Evolutionary conservation across 2,797 vertebrate species (phyloP), one percentile per base, ranked within the genome.

Genomic region (Agapornis canus): DNA sequence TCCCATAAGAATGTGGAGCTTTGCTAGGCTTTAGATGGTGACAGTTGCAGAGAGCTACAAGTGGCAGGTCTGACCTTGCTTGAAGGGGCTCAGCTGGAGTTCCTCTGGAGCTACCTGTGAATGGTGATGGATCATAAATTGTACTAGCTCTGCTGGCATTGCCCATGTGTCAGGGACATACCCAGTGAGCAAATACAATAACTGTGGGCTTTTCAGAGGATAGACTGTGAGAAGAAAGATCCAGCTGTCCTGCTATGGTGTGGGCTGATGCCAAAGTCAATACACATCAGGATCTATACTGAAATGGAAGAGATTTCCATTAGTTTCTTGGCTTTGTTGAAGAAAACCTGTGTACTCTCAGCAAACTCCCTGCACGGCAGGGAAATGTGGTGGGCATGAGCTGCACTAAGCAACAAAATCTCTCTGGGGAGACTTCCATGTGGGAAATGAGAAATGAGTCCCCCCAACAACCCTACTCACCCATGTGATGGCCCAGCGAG

Each of bases 241-340:
- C 32, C 63, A 72, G 11, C 52, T 68, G n/a, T 13, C 39, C 22
- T 1, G 4, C 43, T 29, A 9, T 31, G 40, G 31, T 17, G 6
- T 48, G 66, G 29, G 9, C n/a, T 66, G 59, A 25, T 72, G 69
- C 61, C 3, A 12, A 32, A 65, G 54, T 29, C 1, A 5, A 76
- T 57, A 52, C 45, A 57, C 27, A 37, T 56, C 56, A 72, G 63
- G 40, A 71, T 52, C 59, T 73, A 13, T 76, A 31, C 19, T 72
- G 90, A 71, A 79, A 72, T 39, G 35, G 81, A 78, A 80, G 57
- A 64, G 60, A 60, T 31, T 94, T 93, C 76, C 64, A 39, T 89
- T 89, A 77, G 52, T 92, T 90, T 82, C 86, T 79, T 87, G 90
- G 56, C 78, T 94, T 82, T 86, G 29, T 43, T 86, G 86, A 17